Conservation (phyloP, 2,113 vertebrate genomes). For the Dipodomys stephensi region DNA sequence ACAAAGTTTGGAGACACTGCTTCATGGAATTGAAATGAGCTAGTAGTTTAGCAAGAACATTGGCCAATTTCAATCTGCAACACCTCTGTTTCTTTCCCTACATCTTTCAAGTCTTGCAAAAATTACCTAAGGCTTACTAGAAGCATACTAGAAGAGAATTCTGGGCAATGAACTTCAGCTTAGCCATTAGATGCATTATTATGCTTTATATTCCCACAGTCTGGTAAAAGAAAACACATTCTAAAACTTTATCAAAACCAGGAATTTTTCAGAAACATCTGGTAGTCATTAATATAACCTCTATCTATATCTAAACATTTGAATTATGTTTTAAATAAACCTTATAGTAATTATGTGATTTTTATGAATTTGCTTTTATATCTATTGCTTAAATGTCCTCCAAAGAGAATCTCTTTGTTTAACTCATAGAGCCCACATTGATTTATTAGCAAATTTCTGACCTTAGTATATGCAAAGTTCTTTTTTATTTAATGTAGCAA, state of each 20-base stretch:
- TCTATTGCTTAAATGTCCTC: not conserved
- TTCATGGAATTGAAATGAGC: not conserved
- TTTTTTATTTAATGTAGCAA: slow-evolving; percentile 24
- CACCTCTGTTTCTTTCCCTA: not conserved
- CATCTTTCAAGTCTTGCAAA: not conserved
- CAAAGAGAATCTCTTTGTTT: slow-evolving; percentile 11
- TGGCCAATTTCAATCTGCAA: not conserved
- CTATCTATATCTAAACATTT: not conserved
- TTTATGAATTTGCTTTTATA: slow-evolving; percentile 43
- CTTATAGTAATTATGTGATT: not conserved
- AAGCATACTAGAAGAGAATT: not conserved
- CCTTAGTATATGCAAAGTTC: not conserved
- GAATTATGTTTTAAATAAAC: slow-evolving; percentile 3
- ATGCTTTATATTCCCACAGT: not conserved
- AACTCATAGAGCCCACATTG: not conserved
- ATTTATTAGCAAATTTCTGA: not conserved
- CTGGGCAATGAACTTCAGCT: not conserved
- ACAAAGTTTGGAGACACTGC: not conserved
- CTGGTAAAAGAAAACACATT: not conserved
- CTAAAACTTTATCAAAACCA: not conserved
- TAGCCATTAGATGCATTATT: not conserved
- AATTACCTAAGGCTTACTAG: not conserved
- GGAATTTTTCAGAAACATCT: not conserved
- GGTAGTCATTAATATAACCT: not conserved
- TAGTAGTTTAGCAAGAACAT: not conserved